These are phyloP conservation scores for Drosophila buzzatii DNA, from an alignment of 2,888 invertebrate species.

Conservation along the genomic window DNA sequence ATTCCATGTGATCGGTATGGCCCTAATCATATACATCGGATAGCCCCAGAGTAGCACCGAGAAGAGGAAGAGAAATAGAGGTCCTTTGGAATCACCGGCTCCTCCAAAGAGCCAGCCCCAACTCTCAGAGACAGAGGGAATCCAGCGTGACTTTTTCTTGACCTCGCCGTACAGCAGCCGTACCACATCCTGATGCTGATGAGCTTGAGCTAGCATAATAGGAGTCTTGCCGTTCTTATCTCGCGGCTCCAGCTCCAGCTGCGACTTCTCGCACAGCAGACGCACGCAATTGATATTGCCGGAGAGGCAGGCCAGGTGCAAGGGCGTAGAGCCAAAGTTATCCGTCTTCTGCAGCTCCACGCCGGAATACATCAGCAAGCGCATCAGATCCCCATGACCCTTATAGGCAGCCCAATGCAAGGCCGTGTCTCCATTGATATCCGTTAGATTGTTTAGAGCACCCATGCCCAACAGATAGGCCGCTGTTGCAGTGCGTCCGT, in stretches of 20 bases:
- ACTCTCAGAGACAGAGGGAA: conserved; percentile 94
- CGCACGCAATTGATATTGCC: conserved; percentile 95
- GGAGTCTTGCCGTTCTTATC: conserved; percentile 98
- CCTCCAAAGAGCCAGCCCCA: conserved; percentile 96
- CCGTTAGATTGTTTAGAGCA: conserved; percentile 93
- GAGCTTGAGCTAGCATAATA: conserved; percentile 94
- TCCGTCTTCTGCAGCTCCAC: conserved; percentile 95
- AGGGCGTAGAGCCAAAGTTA: conserved; percentile 95
- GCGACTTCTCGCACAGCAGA: conserved; percentile 95
- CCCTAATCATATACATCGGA: conserved; percentile 96
- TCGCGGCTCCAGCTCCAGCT: conserved; percentile 93
- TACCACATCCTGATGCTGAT: conserved; percentile 94
- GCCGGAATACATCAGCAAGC: conserved; percentile 95
- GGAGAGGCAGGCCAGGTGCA: conserved; percentile 95
- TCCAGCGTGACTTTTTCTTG: conserved; percentile 93
- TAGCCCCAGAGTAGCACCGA: conserved; percentile 96
- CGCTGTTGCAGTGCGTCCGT: conserved; percentile 95
- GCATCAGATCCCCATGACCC: conserved; percentile 94
- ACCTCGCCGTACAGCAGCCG: conserved; percentile 92
- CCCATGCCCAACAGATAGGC: conserved; percentile 96
- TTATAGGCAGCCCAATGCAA: conserved; percentile 98
- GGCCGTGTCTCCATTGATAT: conserved; percentile 97
- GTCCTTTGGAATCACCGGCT: conserved; percentile 95
- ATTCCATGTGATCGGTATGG: conserved; percentile 96
- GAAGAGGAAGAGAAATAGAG: conserved; percentile 93